Percentiles rank a stretch among this genome's conserved stretches.
phyloP scores from a whole-genome alignment of 2,888 invertebrate genomes.

The Xestia rhomboidea region DNA sequence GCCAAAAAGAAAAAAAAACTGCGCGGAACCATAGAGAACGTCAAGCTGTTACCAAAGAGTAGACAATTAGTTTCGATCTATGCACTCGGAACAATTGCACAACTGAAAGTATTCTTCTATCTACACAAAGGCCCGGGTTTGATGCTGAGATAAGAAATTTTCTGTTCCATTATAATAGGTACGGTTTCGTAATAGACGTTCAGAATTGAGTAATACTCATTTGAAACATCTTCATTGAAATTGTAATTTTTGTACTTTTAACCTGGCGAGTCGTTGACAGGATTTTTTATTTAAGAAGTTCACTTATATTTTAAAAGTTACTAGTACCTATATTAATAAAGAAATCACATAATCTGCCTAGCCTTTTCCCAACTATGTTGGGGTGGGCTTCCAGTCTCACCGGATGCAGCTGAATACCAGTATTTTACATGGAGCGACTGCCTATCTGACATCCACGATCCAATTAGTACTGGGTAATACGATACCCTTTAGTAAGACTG shows the following conservation, averaged over 20 bases:
- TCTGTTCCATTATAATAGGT: slow-evolving; percentile 60
- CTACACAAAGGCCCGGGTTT: slow-evolving; percentile 64
- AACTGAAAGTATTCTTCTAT: slow-evolving; percentile 64
- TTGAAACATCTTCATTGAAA: slow-evolving; percentile 49
- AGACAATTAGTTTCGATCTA: slow-evolving; percentile 55
- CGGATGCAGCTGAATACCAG: neutral
- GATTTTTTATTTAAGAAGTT: neutral
- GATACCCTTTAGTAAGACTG: too few species aligned
- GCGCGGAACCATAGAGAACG: slow-evolving; percentile 11
- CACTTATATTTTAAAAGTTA: too few species aligned
- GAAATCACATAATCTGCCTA: neutral
- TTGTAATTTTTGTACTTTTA: slow-evolving; percentile 16
- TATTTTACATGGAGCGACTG: neutral
- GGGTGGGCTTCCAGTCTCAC: neutral
- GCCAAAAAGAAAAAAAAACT: slow-evolving; percentile 4
- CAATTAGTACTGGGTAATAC: neutral
- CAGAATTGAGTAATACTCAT: slow-evolving; percentile 47
- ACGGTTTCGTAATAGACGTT: slow-evolving; percentile 49
- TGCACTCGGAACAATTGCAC: slow-evolving; percentile 60
- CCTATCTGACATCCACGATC: neutral
- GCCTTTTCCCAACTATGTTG: neutral
- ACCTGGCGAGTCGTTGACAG: neutral
- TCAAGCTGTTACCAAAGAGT: slow-evolving; percentile 44
- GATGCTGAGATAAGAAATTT: slow-evolving; percentile 69
- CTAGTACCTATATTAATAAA: too few species aligned